Evolutionary conservation across 2,888 invertebrate genomes (phyloP).

Genomic region (Xestia ashworthii): DNA sequence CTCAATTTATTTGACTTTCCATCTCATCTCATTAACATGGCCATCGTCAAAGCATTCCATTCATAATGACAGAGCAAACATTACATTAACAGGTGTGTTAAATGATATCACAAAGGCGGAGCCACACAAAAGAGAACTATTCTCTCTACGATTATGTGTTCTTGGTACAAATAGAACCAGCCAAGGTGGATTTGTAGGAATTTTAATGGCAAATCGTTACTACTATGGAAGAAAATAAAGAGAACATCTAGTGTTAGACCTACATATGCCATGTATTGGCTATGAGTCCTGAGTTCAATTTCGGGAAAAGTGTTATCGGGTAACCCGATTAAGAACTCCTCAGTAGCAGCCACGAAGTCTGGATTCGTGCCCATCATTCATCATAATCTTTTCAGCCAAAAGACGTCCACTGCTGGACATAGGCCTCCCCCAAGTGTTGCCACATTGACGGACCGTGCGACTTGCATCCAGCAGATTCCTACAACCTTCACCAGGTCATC

Average conservation of each 20-base stretch:
- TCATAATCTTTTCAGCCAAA: too few relatives aligned
- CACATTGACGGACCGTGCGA: too few relatives aligned
- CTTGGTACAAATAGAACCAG: neutral
- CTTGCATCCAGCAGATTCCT: too few relatives aligned
- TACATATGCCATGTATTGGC: too few relatives aligned
- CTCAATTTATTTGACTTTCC: slow-evolving; percentile 46
- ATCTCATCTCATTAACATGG: slow-evolving; percentile 57
- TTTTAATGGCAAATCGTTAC: neutral
- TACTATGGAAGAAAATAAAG: neutral
- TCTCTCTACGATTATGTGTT: neutral
- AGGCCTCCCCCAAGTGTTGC: too few relatives aligned
- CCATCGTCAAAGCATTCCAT: slow-evolving; percentile 58
- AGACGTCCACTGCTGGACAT: too few relatives aligned
- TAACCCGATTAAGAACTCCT: too few relatives aligned
- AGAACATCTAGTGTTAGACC: neutral
- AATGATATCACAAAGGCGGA: slow-evolving; percentile 57
- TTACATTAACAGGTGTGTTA: slow-evolving; percentile 71
- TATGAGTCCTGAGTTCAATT: too few relatives aligned
- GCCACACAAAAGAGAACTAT: slow-evolving; percentile 23
- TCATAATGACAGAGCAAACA: slow-evolving; percentile 63
- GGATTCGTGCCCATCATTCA: too few relatives aligned
- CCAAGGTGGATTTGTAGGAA: neutral
- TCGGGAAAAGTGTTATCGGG: too few relatives aligned
- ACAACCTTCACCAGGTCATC: too few relatives aligned
- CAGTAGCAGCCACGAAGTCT: too few relatives aligned